Evolutionary conservation across 2,113 vertebrate genomes (phyloP).

Genomic region (Cephalopterus ornatus): DNA sequence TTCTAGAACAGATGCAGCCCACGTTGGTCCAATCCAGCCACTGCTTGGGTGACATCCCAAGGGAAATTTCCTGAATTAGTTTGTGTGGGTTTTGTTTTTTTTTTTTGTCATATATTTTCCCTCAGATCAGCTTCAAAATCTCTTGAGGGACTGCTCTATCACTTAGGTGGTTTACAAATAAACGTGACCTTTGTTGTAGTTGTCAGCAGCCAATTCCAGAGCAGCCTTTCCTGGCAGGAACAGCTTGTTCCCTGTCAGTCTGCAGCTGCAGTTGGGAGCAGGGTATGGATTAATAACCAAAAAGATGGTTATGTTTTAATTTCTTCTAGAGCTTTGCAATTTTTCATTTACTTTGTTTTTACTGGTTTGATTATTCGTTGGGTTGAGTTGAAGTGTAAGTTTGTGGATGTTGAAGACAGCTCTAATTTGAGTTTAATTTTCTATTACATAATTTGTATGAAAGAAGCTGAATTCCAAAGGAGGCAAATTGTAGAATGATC

Average conservation of each 20-base stretch:
- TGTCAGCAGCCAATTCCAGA: neutral
- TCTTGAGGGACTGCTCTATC: neutral
- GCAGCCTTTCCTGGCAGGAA: neutral
- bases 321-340: neutral
- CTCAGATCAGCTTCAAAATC: neutral
- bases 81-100: no score
- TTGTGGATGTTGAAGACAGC: neutral
- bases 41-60: neutral
- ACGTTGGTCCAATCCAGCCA: fast-evolving
- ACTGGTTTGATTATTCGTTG: neutral
- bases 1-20: fast-evolving
- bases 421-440: neutral
- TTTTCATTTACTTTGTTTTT: neutral
- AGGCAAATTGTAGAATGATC: neutral
- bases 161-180: neutral
- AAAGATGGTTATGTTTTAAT: neutral
- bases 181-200: neutral
- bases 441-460: neutral
- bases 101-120: neutral
- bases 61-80: neutral
- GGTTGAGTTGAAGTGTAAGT: neutral
- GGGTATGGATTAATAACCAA: neutral
- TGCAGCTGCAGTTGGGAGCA: neutral
- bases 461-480: neutral
- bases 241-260: neutral